Base-by-base conservation (phyloP, 2,113 vertebrate species). In the Bubo blakistoni region DNA sequence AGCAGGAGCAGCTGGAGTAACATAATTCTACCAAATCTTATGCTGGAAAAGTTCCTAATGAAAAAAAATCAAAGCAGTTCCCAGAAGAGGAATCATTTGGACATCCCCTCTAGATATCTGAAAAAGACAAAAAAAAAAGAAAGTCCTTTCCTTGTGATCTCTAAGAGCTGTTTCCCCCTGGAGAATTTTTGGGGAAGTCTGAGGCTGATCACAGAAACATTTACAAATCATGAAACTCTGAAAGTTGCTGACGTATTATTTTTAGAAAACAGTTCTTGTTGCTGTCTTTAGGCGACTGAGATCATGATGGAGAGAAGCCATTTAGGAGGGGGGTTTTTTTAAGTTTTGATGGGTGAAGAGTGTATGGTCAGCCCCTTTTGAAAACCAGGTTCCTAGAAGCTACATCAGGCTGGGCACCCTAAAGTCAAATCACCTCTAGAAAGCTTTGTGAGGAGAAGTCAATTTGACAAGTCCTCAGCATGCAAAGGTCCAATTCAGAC, bases 171-270 rank as follows among this genome's bases (percentile, higher is more conserved):
- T 89, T 94, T 90, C 65, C n/a, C 55, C 59, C 42, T 80, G 51
- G 62, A 97, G 84, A 90, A 87, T 88, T 97, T 95, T 82, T 97
- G 95, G 92, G 91, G 96, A 97, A 97, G 97, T 97, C 40, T 74
- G 1, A 92, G 46, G 81, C 22, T 2, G 1, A 66, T 90, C 62
- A 36, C 19, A 85, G 54, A 84, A 86, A 20, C 78, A 29, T 87
- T 95, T 96, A 91, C 87, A 88, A 94, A 96, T 97, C 51, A 67
- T 46, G 94, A 96, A 96, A 95, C 95, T 96, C 19, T 36, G 36
- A 92, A 94, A 96, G 71, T 58, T 93, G 84, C 78, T 94, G 71
- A 74, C 51, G 3, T 57, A n/a, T 80, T 94, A 89, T 94, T 97
- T 97, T 95, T 94, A 58, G 95, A 94, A 94, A 90, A 51, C 13